phyloP scores from a whole-genome alignment of 2,888 invertebrate genomes.

The Drosophila barbarae region DNA sequence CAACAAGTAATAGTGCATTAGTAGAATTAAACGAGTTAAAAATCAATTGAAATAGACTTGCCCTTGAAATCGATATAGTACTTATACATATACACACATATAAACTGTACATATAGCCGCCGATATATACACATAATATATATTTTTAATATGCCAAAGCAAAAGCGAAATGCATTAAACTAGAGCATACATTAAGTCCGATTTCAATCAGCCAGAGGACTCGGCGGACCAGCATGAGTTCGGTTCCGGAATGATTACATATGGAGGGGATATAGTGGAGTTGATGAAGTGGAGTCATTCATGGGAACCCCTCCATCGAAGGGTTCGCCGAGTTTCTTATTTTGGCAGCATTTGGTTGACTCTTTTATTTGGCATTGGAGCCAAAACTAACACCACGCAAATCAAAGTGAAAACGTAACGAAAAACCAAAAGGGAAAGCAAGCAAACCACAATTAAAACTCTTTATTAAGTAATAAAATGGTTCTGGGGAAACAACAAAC shows the following conservation, averaged over 20 bases:
- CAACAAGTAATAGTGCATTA: conserved; percentile 71
- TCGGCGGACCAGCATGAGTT: background rate
- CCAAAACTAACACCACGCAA: conserved; percentile 38
- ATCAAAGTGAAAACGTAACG: conserved; percentile 52
- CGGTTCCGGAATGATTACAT: background rate
- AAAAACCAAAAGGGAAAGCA: conserved; percentile 34
- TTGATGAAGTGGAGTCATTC: background rate
- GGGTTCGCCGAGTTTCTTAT: background rate
- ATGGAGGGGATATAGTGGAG: background rate
- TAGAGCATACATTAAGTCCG: conserved; percentile 47
- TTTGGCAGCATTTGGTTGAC: conserved; percentile 23
- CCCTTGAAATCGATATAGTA: conserved; percentile 44
- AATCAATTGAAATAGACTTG: conserved; percentile 51
- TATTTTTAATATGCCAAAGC: conserved; percentile 65
- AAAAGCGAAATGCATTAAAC: conserved; percentile 53
- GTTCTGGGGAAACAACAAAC: conserved; percentile 75
- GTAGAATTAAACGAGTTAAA: conserved; percentile 66
- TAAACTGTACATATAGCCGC: conserved; percentile 53
- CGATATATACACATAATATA: conserved; percentile 48
- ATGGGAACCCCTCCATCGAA: background rate
- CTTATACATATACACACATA: conserved; percentile 19
- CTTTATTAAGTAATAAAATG: conserved; percentile 39
- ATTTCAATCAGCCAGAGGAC: conserved; percentile 23
- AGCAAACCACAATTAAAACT: conserved; percentile 30
- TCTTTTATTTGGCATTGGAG: conserved; percentile 23